Conservation (phyloP, 2,888 invertebrate genomes). For the Mythimna impura region DNA sequence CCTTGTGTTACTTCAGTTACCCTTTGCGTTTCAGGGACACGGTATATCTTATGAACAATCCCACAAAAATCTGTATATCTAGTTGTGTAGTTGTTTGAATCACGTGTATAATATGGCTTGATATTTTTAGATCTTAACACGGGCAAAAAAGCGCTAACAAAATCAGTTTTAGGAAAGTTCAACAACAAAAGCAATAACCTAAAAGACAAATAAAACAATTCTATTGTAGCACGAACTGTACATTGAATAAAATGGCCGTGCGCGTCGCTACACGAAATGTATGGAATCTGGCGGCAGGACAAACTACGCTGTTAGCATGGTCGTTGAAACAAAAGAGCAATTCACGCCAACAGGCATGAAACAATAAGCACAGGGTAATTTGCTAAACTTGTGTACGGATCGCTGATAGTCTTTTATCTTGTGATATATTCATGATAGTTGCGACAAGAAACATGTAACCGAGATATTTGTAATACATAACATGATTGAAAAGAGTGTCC, state of each 20-base stretch:
- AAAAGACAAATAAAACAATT: constrained; percentile 18
- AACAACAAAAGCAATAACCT: neutral
- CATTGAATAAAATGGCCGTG: constrained; percentile 44
- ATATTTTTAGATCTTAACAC: too few relatives aligned
- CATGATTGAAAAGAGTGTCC: too few relatives aligned
- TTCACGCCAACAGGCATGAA: constrained; percentile 47
- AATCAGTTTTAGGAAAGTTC: neutral
- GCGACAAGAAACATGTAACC: too few relatives aligned
- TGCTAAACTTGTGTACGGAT: constrained; percentile 43
- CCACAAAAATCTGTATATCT: too few relatives aligned
- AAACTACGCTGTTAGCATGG: constrained; percentile 41
- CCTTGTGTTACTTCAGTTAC: too few relatives aligned
- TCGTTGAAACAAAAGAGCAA: constrained; percentile 57
- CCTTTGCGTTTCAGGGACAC: too few relatives aligned
- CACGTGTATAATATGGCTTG: too few relatives aligned
- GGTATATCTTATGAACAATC: too few relatives aligned
- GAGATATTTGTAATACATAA: too few relatives aligned
- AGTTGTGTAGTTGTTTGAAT: too few relatives aligned
- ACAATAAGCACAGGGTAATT: constrained; percentile 51
- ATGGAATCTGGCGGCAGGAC: constrained; percentile 27
- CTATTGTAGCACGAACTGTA: constrained; percentile 16
- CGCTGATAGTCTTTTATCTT: constrained; percentile 25
- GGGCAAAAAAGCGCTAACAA: neutral
- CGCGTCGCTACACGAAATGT: constrained; percentile 20
- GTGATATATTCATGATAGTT: too few relatives aligned